Evolutionary conservation across 2,888 invertebrate species (phyloP), one percentile per base, ranked within the genome.

Genomic region (Lithosia quadra): DNA sequence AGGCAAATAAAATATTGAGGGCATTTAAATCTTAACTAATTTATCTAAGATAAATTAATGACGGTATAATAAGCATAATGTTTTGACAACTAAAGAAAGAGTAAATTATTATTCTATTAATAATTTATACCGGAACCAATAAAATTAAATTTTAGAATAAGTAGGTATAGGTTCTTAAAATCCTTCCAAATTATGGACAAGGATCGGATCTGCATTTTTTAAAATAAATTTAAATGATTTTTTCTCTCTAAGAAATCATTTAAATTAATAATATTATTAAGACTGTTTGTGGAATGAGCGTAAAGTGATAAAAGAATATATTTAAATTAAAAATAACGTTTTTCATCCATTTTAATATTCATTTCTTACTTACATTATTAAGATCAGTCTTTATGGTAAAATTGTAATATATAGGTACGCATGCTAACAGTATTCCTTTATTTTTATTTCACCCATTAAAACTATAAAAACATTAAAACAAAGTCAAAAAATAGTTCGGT

Each of bases 381-480:
- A 55, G 55, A 55, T 63, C 8, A 63, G 53, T 53, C 13, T 33
- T 53, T 53, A 28, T 63, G 34, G 15, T 63, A 63, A 56, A 11
- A 63, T 34, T 5, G 43, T 43, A 43, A 18, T 18, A 43, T 43
- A 7, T 43, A n/a, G n/a, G n/a, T n/a, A 15, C 18, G 8, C 49
- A 49, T 49, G 18, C 49, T 49, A n/a, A 49, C n/a, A 7, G 49
- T 49, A 28, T n/a, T 49, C 49, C 49, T 49, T 49, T 24, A 49
- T 67, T 64, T 60, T 68, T 71, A 64, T 65, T 71, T 61, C 33
- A 24, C 21, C 71, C n/a, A 69, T 73, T 67, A 68, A 28, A 39
- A 21, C 49, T 43, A 65, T 58, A 15, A 63, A 43, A 65, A 65
- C 24, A 33, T 57, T 58, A 0, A 39, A 66, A 67, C 33, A 15